Base-by-base conservation (phyloP, 2,113 vertebrate species). In the Scopus umbretta region DNA sequence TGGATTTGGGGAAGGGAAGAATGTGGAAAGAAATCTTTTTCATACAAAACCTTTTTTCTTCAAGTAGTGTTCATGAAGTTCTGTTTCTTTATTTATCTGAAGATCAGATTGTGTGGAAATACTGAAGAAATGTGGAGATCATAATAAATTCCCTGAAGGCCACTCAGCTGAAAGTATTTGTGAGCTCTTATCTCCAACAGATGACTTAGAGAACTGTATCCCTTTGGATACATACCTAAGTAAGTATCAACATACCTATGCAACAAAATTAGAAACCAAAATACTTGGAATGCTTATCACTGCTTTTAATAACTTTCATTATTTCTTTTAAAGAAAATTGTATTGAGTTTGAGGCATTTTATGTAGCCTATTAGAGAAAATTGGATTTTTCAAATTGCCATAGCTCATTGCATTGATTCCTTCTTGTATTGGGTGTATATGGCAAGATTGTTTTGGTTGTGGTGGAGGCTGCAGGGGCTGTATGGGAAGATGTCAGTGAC, bases 21-120 rank as follows among this genome's bases (percentile, higher is more conserved):
- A 43, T 16, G 16, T 29, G 40, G 66, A 53, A 88, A 71, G 10
- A 84, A 61, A 30, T 82, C 22, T 50, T 75, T 71, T 74, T 61
- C 11, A 16, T 68, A 7, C 9, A 72, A 85, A 11, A 30, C 11
- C 6, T 36, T 81, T 95, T 83, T 73, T 26, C 40, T 80, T 67
- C 23, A 55, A 89, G 43, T 80, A 43, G 8, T 52, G 11, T 52
- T 86, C 36, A 74, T 68, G 16, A 88, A 88, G 38, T 90, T 89
- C n/a, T 95, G 21, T 79, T n/a, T 92, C 12, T 49, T 72, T 97
- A 75, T 96, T 96, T 92, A 86, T 87, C 90, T 98, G 45, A 98
- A 99, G 99, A 97, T 99, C 99, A 62, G 99, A 99, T 92, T 99
- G 99, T 95, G 98, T 99, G 84, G 99, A 99, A 95, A 99, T 99